Conservation (phyloP, 1,140 invertebrate species). For the Ceratosolen solmsi region DNA sequence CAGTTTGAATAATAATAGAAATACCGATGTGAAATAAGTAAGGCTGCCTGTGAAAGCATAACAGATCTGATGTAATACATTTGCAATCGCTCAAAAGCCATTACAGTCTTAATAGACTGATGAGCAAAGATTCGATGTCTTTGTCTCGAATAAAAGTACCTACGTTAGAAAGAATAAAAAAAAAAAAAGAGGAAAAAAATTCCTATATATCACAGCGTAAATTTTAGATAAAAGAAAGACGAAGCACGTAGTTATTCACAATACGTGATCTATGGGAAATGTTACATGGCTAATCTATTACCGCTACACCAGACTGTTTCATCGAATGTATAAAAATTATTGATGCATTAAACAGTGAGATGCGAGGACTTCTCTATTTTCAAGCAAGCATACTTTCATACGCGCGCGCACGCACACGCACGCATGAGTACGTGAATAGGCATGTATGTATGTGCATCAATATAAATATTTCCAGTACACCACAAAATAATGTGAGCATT, state of each 20-base stretch:
- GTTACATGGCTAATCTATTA: background rate
- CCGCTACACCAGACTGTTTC: too few relatives aligned
- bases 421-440: too few relatives aligned
- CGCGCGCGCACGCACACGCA: too few relatives aligned
- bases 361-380: too few relatives aligned
- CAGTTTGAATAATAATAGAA: slow-evolving; percentile 11
- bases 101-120: slow-evolving; percentile 7
- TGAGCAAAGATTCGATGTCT: background rate
- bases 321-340: too few relatives aligned
- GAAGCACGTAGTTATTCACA: background rate
- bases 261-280: background rate
- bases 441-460: too few relatives aligned
- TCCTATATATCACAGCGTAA: background rate
- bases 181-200: background rate
- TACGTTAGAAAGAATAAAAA: background rate
- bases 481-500: too few relatives aligned
- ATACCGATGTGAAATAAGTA: background rate
- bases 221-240: background rate
- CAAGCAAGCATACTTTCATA: too few relatives aligned
- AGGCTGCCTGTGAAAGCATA: background rate
- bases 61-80: background rate
- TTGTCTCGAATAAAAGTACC: background rate
- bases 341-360: too few relatives aligned
- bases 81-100: background rate
- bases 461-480: too few relatives aligned